Evolutionary conservation across 2,797 vertebrate genomes (phyloP).

Genomic region (Lutjanus campechanus): DNA sequence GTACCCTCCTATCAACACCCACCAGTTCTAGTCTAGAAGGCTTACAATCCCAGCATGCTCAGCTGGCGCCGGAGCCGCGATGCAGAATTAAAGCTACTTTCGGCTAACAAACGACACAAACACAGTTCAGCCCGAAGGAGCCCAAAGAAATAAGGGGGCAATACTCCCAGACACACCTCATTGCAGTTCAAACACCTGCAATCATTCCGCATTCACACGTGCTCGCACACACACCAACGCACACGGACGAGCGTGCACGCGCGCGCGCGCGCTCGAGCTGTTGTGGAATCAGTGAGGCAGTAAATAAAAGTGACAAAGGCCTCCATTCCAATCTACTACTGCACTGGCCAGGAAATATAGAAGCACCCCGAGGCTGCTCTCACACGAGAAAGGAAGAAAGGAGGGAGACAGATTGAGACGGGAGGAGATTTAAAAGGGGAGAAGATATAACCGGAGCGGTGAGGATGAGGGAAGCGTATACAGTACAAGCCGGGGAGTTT

Average conservation of each 20-base stretch:
- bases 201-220: slow-evolving; percentile 57
- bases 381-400: slow-evolving; percentile 38
- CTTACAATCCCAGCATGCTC: slow-evolving; percentile 37
- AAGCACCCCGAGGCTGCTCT: slow-evolving; percentile 70
- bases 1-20: slow-evolving; percentile 41
- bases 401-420: slow-evolving; percentile 48
- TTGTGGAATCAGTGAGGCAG: slow-evolving; percentile 76
- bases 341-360: slow-evolving; percentile 76
- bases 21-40: slow-evolving; percentile 10
- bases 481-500: slow-evolving; percentile 44
- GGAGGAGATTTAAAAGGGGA: slow-evolving; percentile 54
- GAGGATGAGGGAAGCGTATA: slow-evolving; percentile 41
- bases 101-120: slow-evolving; percentile 49
- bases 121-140: slow-evolving; percentile 49
- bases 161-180: slow-evolving; percentile 69
- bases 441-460: slow-evolving; percentile 35
- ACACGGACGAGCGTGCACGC: not conserved
- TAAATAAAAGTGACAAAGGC: slow-evolving; percentile 86
- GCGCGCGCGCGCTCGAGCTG: slow-evolving; percentile 14
- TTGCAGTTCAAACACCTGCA: slow-evolving; percentile 74
- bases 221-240: slow-evolving; percentile 3
- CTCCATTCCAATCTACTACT: slow-evolving; percentile 80
- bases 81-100: slow-evolving; percentile 62
- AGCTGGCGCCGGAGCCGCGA: slow-evolving; percentile 12
- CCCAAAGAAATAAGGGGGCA: slow-evolving; percentile 64